A percentile compares a stretch with the other conserved stretches of the same genome.
Conservation (phyloP, 2,888 invertebrate genomes). For the Parnassius apollo region DNA sequence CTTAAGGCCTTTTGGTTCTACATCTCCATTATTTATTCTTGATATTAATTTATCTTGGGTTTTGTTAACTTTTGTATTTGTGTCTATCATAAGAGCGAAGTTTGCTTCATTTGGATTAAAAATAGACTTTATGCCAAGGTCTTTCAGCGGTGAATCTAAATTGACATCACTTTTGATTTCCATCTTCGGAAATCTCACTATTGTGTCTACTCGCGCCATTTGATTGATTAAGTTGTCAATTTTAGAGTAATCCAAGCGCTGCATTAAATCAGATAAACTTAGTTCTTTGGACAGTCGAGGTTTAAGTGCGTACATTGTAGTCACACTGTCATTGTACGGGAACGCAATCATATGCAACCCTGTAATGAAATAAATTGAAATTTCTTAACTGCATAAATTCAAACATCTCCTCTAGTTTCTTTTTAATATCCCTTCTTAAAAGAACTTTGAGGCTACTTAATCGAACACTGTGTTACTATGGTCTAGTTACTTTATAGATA, state of each 20-base stretch:
- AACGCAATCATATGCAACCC: conserved; percentile 84
- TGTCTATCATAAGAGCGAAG: conserved; percentile 83
- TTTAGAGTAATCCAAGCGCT: conserved; percentile 64
- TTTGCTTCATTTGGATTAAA: conserved; percentile 83
- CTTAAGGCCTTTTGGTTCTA: conserved; percentile 38
- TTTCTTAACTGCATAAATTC: background rate
- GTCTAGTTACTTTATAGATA: too few relatives aligned
- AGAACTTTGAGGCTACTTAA: too few relatives aligned
- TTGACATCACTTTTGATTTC: conserved; percentile 82
- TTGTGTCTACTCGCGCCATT: conserved; percentile 68
- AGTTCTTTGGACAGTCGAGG: conserved; percentile 69
- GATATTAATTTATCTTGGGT: conserved; percentile 49
- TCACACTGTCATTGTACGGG: conserved; percentile 85
- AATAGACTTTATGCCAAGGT: conserved; percentile 82
- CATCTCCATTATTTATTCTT: conserved; percentile 41
- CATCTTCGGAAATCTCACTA: conserved; percentile 87
- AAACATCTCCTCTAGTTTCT: too few relatives aligned
- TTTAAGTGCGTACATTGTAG: conserved; percentile 84
- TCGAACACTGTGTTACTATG: too few relatives aligned
- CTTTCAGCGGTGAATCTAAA: conserved; percentile 77
- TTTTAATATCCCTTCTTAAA: too few relatives aligned
- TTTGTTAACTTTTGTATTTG: conserved; percentile 38
- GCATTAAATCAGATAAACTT: conserved; percentile 72
- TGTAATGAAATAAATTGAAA: conserved; percentile 40
- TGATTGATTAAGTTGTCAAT: conserved; percentile 74